Conservation (phyloP, 2,113 vertebrate genomes). For the Parus major region DNA sequence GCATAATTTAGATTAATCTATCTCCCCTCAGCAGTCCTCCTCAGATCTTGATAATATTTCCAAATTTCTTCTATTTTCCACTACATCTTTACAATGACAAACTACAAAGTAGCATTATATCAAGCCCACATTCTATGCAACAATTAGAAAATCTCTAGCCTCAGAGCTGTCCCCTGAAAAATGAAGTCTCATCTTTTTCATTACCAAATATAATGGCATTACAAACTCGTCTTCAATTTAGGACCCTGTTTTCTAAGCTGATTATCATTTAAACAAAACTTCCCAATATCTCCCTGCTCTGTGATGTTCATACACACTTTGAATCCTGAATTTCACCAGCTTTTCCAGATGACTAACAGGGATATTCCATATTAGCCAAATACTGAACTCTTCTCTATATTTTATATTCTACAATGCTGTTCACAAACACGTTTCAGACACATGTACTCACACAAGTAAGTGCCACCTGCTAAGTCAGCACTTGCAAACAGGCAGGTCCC, state of each 20-base stretch:
- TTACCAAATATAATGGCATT: background rate
- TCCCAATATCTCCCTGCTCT: background rate
- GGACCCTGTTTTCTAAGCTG: background rate
- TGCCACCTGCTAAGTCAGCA: background rate
- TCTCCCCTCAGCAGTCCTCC: background rate
- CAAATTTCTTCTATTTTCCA: background rate
- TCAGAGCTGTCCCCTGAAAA: background rate
- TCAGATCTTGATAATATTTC: background rate
- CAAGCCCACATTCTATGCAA: background rate
- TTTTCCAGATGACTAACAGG: background rate
- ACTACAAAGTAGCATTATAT: background rate
- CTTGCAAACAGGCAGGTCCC: background rate
- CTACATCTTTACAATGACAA: background rate
- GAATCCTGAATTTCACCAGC: background rate
- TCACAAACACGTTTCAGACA: background rate
- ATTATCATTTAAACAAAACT: background rate
- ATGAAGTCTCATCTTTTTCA: background rate
- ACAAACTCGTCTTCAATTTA: background rate
- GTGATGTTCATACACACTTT: fast-evolving
- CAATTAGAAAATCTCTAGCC: background rate
- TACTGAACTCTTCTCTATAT: background rate
- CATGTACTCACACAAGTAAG: fast-evolving
- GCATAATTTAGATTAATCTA: background rate
- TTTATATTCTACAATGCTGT: background rate
- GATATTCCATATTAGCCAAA: background rate